These are phyloP conservation scores for Drosophila neonasuta DNA, from an alignment of 2,888 invertebrate species.

Conservation along the genomic window DNA sequence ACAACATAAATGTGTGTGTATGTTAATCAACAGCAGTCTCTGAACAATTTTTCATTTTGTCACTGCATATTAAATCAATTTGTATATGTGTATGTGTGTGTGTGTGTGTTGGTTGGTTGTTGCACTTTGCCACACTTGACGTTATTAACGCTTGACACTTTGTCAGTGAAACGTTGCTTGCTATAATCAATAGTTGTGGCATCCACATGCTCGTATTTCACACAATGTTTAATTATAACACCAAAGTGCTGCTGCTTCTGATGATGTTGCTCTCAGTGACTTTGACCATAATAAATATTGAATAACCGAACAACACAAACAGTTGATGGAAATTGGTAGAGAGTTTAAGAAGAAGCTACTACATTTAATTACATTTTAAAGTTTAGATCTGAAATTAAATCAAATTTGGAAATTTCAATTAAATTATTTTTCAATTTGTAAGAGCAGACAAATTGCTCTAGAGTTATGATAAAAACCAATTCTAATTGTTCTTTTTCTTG, in stretches of 20 bases:
- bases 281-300: not conserved
- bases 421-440: not conserved
- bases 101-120: no score
- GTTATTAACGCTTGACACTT: slow-evolving; percentile 31
- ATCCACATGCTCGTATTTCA: slow-evolving; percentile 1
- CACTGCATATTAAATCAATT: slow-evolving; percentile 30
- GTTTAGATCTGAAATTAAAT: not conserved
- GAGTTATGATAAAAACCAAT: slow-evolving; percentile 5
- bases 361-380: not conserved
- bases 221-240: not conserved
- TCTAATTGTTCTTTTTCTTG: slow-evolving; percentile 24
- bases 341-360: not conserved
- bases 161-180: slow-evolving; percentile 9
- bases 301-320: not conserved
- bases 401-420: not conserved
- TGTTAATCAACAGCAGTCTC: slow-evolving; percentile 1
- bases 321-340: not conserved
- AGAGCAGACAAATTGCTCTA: not conserved
- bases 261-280: not conserved
- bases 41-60: slow-evolving; percentile 21
- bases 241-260: not conserved
- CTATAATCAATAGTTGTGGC: slow-evolving; percentile 13
- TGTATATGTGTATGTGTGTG: not conserved
- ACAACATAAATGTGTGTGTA: slow-evolving; percentile 1
- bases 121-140: slow-evolving; percentile 2